A percentile compares a stretch with the other conserved stretches of the same genome.
phyloP scores from a whole-genome alignment of 1,140 invertebrate species.

The Drosophila sp. region DNA sequence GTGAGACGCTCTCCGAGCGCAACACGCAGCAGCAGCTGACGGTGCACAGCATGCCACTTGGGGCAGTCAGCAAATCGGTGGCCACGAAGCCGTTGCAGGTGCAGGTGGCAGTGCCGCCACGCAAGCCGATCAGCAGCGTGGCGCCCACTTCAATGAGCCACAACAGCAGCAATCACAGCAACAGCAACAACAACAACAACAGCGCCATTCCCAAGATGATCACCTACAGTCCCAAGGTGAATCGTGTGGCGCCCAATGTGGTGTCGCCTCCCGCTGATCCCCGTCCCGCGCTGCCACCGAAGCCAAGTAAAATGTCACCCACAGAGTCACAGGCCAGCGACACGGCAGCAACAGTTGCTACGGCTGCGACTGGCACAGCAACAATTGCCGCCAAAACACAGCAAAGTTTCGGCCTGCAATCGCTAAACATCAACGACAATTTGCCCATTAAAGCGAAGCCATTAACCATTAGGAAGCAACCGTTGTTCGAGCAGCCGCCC shows the following conservation, averaged over 20 bases:
- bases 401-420: conserved; percentile 77
- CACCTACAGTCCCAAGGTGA: conserved; percentile 86
- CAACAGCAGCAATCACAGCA: conserved; percentile 80
- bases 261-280: conserved; percentile 53
- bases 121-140: conserved; percentile 93
- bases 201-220: conserved; percentile 88
- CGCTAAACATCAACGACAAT: conserved; percentile 85
- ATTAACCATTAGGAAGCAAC: conserved; percentile 91
- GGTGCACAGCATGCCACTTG: conserved; percentile 88
- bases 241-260: conserved; percentile 82
- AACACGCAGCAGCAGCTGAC: conserved; percentile 85
- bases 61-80: conserved; percentile 87
- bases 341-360: neutral
- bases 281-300: conserved; percentile 90
- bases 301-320: conserved; percentile 86
- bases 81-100: conserved; percentile 72
- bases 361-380: conserved; percentile 3
- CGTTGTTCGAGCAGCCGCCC: conserved; percentile 90
- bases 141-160: conserved; percentile 90
- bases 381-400: conserved; percentile 8
- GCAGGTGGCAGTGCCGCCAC: conserved; percentile 84
- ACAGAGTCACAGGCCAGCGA: conserved; percentile 48
- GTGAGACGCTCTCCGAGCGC: conserved; percentile 74
- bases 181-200: conserved; percentile 85
- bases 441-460: conserved; percentile 90